A percentile compares a stretch with the other conserved stretches of the same genome.
phyloP scores from a whole-genome alignment of 2,113 vertebrate genomes.

The Orcinus orca region DNA sequence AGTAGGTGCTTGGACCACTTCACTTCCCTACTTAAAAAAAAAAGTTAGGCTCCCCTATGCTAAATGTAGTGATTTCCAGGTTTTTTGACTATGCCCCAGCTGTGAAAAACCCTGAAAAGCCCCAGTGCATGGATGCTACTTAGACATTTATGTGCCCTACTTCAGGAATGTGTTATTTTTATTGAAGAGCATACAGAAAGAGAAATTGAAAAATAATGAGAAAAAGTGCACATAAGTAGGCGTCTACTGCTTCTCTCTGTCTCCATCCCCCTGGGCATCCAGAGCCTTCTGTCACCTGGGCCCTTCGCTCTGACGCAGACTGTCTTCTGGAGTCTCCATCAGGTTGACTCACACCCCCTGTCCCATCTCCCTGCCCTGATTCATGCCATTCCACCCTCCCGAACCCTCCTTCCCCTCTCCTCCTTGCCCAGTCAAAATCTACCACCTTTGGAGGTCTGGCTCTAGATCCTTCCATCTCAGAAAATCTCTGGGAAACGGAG shows the following conservation, averaged over 20 bases:
- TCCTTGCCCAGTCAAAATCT: background rate
- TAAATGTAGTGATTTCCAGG: background rate
- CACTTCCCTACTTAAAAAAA: background rate
- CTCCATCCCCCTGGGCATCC: background rate
- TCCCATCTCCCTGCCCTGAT: background rate
- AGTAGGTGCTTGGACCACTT: background rate
- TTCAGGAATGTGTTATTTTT: background rate
- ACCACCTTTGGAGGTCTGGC: background rate
- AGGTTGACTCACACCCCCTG: background rate
- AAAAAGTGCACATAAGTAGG: background rate
- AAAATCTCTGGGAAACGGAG: background rate
- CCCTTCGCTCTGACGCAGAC: fast-evolving
- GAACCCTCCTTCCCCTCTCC: background rate
- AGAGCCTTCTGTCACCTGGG: background rate
- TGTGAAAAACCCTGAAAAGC: background rate
- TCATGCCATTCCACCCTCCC: background rate
- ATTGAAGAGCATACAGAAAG: background rate
- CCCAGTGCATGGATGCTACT: background rate
- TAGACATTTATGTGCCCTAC: background rate
- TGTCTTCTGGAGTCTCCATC: too few relatives aligned
- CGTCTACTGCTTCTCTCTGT: background rate
- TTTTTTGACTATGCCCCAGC: background rate
- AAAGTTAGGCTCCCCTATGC: background rate
- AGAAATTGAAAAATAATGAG: background rate
- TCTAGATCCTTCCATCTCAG: background rate